Evolutionary conservation across 2,888 invertebrate genomes (phyloP).

Genomic region (Margaritifera margaritifera): DNA sequence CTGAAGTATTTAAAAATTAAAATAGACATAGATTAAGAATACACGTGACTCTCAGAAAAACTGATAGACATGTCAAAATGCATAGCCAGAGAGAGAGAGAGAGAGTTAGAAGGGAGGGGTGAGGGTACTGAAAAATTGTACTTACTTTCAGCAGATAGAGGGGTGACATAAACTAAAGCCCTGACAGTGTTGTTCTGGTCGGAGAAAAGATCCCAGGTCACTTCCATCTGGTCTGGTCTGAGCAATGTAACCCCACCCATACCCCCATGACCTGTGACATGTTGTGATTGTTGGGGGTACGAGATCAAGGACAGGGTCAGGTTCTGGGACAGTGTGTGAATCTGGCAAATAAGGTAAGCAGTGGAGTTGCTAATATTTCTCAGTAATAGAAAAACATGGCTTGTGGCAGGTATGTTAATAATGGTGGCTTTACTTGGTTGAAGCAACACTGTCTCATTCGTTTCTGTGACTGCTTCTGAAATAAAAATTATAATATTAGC

Average conservation of each 20-base stretch:
- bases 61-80: neutral
- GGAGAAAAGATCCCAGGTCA: conserved; percentile 37
- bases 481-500: no score
- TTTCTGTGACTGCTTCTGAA: no score
- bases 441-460: no score
- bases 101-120: neutral
- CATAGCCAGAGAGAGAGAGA: neutral
- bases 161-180: conserved; percentile 29
- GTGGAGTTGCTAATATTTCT: neutral
- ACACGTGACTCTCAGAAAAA: no score
- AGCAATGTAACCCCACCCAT: conserved; percentile 36
- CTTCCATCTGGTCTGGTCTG: conserved; percentile 2
- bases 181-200: conserved; percentile 17
- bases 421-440: neutral
- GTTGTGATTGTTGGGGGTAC: conserved; percentile 11
- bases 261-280: conserved; percentile 37
- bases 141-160: conserved; percentile 23
- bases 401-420: neutral
- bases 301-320: conserved; percentile 38
- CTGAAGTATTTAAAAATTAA: no score
- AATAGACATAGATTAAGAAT: no score
- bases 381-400: neutral
- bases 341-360: conserved; percentile 37
- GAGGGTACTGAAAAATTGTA: neutral
- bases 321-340: conserved; percentile 37